Evolutionary conservation across 2,888 invertebrate species (phyloP), one percentile per base, ranked within the genome.

Genomic region (Meiosimyza decipiens): DNA sequence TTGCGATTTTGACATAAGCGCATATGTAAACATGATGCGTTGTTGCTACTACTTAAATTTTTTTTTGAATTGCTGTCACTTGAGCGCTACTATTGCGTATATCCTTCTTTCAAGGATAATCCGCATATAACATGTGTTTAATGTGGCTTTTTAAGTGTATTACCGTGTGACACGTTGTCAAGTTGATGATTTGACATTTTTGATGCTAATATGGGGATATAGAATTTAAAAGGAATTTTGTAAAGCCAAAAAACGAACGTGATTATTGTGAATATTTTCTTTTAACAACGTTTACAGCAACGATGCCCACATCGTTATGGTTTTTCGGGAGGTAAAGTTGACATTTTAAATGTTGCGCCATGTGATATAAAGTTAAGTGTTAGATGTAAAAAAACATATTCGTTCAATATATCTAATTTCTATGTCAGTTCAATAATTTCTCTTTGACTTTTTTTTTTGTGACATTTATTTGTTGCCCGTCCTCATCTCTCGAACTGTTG

Each of bases 91-190:
- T 64, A 18, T 40, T 40, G 40, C 40, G 28, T n/a, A 33, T 62
- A 33, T 62, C n/a, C 40, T 33, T 62, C 60, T 50, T 49, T 13
- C 50, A 18, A 15, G 64, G 50, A 50, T 64, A 64, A 64, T 64
- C 51, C 64, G 51, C 51, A 22, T 50, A 15, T 6, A 22, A 63
- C 64, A 51, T 64, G 64, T 51, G 51, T 64, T 40, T 64, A 64
- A 51, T 51, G 64, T 50, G 64, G 64, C 64, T 64, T 51, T 51
- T 50, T 64, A 64, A 64, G 64, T 64, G 64, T 64, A 64, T 64
- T 64, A 64, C 51, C 51, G 51, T 22, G 64, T 50, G 64, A 64
- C 64, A 64, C 51, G 28, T 52, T 64, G 64, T 50, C 64, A 64
- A 12, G 50, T 64, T 51, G 51, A 22, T 64, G 64, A 50, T 64